These are phyloP conservation scores for Ophiodon elongatus DNA, from an alignment of 2,113 vertebrate species.

Conservation along the genomic window DNA sequence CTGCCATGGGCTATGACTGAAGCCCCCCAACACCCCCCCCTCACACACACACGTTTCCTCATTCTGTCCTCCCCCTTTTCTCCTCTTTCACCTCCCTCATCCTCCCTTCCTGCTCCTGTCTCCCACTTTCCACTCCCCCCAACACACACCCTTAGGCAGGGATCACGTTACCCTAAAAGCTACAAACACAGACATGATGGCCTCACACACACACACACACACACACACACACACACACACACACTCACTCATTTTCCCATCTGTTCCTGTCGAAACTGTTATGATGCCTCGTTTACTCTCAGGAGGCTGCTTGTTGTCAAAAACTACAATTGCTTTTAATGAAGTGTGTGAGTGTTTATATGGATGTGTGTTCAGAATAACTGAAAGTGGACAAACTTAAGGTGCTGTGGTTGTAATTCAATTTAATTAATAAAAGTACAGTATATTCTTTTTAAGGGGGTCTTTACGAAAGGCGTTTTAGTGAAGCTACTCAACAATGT, in stretches of 20 bases:
- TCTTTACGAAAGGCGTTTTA: not conserved
- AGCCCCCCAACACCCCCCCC: slow-evolving; percentile 8
- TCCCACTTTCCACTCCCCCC: slow-evolving; percentile 9
- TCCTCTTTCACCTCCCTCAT: slow-evolving; percentile 57
- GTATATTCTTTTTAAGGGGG: not conserved
- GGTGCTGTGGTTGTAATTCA: not conserved
- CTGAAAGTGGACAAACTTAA: not conserved
- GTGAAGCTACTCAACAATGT: not conserved
- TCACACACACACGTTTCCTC: slow-evolving; percentile 29
- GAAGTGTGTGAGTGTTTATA: slow-evolving; percentile 4
- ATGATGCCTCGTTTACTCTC: slow-evolving; percentile 51
- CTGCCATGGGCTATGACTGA: slow-evolving; percentile 46
- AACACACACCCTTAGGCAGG: slow-evolving; percentile 50
- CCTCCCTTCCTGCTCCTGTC: slow-evolving; percentile 53
- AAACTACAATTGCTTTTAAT: slow-evolving; percentile 31
- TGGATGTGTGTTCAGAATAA: slow-evolving; percentile 7
- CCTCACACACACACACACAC: slow-evolving; percentile 31
- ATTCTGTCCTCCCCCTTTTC: slow-evolving; percentile 59
- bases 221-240: slow-evolving; percentile 37
- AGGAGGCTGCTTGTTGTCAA: slow-evolving; percentile 46
- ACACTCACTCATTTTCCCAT: slow-evolving; percentile 49
- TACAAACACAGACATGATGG: slow-evolving; percentile 67
- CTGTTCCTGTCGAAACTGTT: slow-evolving; percentile 56
- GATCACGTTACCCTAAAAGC: slow-evolving; percentile 77
- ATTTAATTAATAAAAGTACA: not conserved